Percentiles rank a stretch among this genome's conserved stretches.
Evolutionary conservation across 2,888 invertebrate species (phyloP).

Genomic region (Eupithecia subumbrata): DNA sequence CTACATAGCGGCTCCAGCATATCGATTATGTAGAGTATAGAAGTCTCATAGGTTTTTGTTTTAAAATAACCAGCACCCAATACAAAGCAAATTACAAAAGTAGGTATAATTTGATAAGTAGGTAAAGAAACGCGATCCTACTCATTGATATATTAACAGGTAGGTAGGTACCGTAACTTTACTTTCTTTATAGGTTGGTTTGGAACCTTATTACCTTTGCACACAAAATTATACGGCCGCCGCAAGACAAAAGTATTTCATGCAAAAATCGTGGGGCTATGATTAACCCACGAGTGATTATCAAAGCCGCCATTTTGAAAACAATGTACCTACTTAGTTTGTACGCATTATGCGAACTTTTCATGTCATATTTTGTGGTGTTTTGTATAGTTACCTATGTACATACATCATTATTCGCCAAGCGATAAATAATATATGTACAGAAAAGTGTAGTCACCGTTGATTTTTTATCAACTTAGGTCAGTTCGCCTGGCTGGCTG

Average conservation of each 20-base stretch:
- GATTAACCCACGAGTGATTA: slow-evolving; percentile 18
- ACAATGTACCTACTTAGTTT: slow-evolving; percentile 9
- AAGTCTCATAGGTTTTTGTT: background rate
- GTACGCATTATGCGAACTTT: slow-evolving; percentile 8
- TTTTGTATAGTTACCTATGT: slow-evolving; percentile 37
- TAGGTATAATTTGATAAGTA: background rate
- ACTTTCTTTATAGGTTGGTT: background rate
- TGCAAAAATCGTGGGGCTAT: slow-evolving; percentile 26
- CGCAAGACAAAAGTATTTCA: slow-evolving; percentile 14
- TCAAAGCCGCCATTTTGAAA: slow-evolving; percentile 36
- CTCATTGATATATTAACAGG: too few species aligned
- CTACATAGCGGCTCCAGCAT: background rate
- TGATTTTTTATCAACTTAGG: slow-evolving; percentile 58
- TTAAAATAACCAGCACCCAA: slow-evolving; percentile 27
- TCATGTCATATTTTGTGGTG: slow-evolving; percentile 17
- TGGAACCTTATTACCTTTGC: background rate
- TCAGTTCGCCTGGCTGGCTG: slow-evolving; percentile 55
- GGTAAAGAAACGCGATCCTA: background rate
- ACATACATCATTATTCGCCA: slow-evolving; percentile 31
- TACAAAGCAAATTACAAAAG: slow-evolving; percentile 10
- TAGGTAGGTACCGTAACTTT: background rate
- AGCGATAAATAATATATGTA: slow-evolving; percentile 35
- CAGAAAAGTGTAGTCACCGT: slow-evolving; percentile 54
- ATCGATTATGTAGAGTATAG: background rate
- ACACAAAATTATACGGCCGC: background rate